A percentile compares a stretch with the other conserved stretches of the same genome.
Conservation (phyloP, 2,113 vertebrate genomes). For the Scytalopus superciliaris region DNA sequence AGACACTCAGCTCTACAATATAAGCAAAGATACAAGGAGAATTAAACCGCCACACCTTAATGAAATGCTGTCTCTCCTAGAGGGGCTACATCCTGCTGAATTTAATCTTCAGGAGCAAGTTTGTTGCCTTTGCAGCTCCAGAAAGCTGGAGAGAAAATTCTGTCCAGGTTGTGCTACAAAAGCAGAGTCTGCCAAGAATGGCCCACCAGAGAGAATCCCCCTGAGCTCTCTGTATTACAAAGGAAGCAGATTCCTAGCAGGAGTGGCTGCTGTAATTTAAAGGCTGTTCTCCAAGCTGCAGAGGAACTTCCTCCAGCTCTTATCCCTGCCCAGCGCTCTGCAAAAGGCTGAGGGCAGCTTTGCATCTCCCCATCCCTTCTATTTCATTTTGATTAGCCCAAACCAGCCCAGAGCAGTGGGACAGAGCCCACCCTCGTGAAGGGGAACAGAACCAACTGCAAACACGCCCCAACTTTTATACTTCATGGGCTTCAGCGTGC, state of each 20-base stretch:
- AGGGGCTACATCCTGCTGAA: not conserved
- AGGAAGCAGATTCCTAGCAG: not conserved
- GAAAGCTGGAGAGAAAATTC: not conserved
- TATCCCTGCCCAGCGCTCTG: not conserved
- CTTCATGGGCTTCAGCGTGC: not conserved
- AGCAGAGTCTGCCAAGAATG: not conserved
- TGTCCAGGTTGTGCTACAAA: not conserved
- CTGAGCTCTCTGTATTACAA: not conserved
- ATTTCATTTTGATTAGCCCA: not conserved
- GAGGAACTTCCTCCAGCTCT: not conserved
- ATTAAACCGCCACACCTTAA: not conserved
- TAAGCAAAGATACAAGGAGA: not conserved
- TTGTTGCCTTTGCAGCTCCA: not conserved
- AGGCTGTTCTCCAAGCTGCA: not conserved
- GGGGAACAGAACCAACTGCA: not conserved
- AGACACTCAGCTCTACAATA: not conserved
- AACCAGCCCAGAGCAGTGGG: not conserved
- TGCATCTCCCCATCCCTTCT: not conserved
- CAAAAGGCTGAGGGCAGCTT: not conserved
- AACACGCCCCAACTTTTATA: fast-evolving
- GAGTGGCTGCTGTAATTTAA: not conserved
- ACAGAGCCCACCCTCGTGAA: not conserved
- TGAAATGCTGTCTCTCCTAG: not conserved
- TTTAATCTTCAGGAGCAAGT: not conserved
- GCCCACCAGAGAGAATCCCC: not conserved